A percentile compares a stretch with the other conserved stretches of the same genome.
Evolutionary conservation across 2,113 vertebrate species (phyloP).

Genomic region (Pardalotus punctatus): DNA sequence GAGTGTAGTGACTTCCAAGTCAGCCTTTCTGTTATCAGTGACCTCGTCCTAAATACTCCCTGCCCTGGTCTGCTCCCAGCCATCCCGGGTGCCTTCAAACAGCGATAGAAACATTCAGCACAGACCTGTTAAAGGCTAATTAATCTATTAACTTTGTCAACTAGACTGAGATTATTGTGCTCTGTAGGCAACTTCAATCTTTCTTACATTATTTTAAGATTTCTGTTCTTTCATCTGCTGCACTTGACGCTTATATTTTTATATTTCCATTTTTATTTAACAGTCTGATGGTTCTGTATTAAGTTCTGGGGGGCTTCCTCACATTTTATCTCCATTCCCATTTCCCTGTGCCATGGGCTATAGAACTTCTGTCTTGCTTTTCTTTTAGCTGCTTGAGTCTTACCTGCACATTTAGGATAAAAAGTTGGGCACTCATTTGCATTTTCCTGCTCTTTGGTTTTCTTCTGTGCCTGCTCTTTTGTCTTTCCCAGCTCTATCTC

Average conservation of each 20-base stretch:
- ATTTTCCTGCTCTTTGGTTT: not conserved
- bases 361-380: not conserved
- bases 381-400: not conserved
- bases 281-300: not conserved
- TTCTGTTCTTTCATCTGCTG: not conserved
- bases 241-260: not conserved
- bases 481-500: not conserved
- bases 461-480: not conserved
- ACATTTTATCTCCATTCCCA: not conserved
- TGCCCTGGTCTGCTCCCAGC: not conserved
- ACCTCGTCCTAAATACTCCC: not conserved
- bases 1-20: not conserved
- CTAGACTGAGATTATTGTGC: not conserved
- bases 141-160: not conserved
- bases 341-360: not conserved
- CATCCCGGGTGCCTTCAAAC: not conserved
- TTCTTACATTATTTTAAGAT: not conserved
- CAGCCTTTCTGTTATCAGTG: not conserved
- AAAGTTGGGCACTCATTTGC: not conserved
- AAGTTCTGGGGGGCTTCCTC: not conserved
- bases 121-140: not conserved
- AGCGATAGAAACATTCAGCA: not conserved
- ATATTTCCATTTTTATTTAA: not conserved
- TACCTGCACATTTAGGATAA: not conserved
- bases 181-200: not conserved